Evolutionary conservation across 2,888 invertebrate genomes (phyloP), one percentile per base, ranked within the genome.

Genomic region (Conus canariensis): DNA sequence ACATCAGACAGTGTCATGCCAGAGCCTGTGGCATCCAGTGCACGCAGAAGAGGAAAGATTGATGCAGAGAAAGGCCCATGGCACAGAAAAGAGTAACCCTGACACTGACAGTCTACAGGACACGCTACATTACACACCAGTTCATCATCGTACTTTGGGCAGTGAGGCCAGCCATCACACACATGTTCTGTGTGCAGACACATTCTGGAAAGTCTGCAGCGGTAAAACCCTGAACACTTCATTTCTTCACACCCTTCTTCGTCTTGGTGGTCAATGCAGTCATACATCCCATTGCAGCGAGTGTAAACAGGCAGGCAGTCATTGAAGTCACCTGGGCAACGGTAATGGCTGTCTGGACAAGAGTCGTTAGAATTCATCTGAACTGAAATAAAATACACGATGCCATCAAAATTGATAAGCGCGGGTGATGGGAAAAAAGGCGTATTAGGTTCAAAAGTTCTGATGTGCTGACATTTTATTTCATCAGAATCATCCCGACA

Each of bases 261-360:
- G 19, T 74, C 74, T 3, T 74, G 22, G 22, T 74, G 74, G n/a
- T 74, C 74, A 74, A 74, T n/a, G n/a, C 74, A 74, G 74, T 74
- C 74, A 22, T 74, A 74, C n/a, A 74, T 74, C n/a, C 74, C 74
- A 22, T 74, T 74, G 74, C 74, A 74, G 8, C 74, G 74, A 8
- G 74, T 74, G 74, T 74, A 74, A 8, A 74, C 74, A 74, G 74
- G 74, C n/a, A 74, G 74, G n/a, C 74, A 74, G 74, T 74, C n/a
- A n/a, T 74, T 74, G 74, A 74, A 74, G 22, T 74, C 74, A 74
- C 74, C 74, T 22, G 74, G 74, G 22, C 74, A 74, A 0, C 74
- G 74, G n/a, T 74, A 74, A n/a, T 74, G 74, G 74, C 22, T 74
- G 74, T 16, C 74, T 22, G 74, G 74, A 74, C 74, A 74, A 9